A percentile compares a stretch with the other conserved stretches of the same genome.
These are phyloP conservation scores for Stenurella melanura DNA, from an alignment of 2,888 invertebrate species.

Conservation along the genomic window DNA sequence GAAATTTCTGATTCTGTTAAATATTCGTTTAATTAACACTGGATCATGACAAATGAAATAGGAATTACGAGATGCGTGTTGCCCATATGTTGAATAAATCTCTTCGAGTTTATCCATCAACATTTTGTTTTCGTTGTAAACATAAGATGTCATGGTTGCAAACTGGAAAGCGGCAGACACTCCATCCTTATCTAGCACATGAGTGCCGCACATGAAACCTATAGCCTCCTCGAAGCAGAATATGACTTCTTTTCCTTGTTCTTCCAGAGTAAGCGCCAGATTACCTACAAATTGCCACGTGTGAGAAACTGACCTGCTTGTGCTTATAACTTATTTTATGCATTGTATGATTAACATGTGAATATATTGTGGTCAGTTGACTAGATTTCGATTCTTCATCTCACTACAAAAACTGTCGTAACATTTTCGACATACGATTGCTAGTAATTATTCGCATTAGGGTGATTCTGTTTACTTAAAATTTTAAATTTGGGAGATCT, in stretches of 20 bases:
- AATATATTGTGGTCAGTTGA: too few species aligned
- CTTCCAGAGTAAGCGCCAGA: conserved; percentile 82
- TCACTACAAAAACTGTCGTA: too few species aligned
- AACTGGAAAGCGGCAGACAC: conserved; percentile 90
- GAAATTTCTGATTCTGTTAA: conserved; percentile 87
- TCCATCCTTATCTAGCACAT: conserved; percentile 97
- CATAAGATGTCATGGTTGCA: conserved; percentile 84
- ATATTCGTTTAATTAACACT: conserved; percentile 82
- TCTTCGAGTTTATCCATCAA: conserved; percentile 80
- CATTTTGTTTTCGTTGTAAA: conserved; percentile 78
- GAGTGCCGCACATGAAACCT: conserved; percentile 95
- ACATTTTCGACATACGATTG: too few species aligned
- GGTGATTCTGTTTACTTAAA: too few species aligned
- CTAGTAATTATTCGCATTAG: too few species aligned
- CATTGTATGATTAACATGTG: too few species aligned
- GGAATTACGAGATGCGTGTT: conserved; percentile 90
- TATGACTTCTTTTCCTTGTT: conserved; percentile 84
- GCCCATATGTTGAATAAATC: conserved; percentile 90
- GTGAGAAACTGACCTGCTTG: not conserved
- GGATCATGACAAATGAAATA: conserved; percentile 92
- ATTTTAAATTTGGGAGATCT: too few species aligned
- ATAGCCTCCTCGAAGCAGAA: conserved; percentile 99
- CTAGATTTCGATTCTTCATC: too few species aligned
- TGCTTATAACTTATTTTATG: too few species aligned
- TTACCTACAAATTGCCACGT: conserved; percentile 76